Evolutionary conservation across 2,113 vertebrate species (phyloP).

Genomic region (Takifugu flavidus): DNA sequence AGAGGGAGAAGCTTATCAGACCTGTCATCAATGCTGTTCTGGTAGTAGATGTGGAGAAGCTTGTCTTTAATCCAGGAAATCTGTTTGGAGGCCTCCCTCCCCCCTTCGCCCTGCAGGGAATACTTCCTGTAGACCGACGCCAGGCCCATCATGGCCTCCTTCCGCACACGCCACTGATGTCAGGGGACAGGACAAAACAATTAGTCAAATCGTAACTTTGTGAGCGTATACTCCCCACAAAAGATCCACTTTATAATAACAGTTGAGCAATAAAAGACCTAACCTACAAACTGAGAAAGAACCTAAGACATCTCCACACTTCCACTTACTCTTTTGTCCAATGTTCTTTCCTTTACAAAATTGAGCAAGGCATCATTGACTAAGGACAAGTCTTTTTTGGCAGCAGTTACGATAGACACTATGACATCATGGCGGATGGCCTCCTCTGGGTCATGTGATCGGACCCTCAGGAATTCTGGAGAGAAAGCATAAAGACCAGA

Average conservation of each 20-base stretch:
- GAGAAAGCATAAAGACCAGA: conserved; percentile 18
- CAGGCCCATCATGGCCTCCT: conserved; percentile 99
- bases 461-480: conserved; percentile 92
- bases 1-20: conserved; percentile 52
- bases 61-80: conserved; percentile 99
- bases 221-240: no score
- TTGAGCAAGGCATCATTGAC: conserved; percentile 97
- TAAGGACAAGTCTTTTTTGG: conserved; percentile 95
- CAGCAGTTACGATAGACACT: conserved; percentile 98
- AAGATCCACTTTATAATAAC: no score
- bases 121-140: conserved; percentile 98
- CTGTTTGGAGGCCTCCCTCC: conserved; percentile 95
- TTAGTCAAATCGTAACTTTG: neutral
- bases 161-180: conserved; percentile 92
- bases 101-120: conserved; percentile 91
- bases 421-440: conserved; percentile 98
- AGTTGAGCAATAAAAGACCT: no score
- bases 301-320: neutral
- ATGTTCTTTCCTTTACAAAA: conserved; percentile 93
- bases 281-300: neutral
- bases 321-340: conserved; percentile 89
- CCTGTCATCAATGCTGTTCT: conserved; percentile 99
- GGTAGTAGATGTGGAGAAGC: conserved; percentile 97
- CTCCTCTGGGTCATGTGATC: conserved; percentile 97
- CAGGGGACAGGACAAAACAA: neutral